Percentiles rank a stretch among this genome's conserved stretches.
Evolutionary conservation across 2,113 vertebrate species (phyloP).

Genomic region (Passer domesticus): DNA sequence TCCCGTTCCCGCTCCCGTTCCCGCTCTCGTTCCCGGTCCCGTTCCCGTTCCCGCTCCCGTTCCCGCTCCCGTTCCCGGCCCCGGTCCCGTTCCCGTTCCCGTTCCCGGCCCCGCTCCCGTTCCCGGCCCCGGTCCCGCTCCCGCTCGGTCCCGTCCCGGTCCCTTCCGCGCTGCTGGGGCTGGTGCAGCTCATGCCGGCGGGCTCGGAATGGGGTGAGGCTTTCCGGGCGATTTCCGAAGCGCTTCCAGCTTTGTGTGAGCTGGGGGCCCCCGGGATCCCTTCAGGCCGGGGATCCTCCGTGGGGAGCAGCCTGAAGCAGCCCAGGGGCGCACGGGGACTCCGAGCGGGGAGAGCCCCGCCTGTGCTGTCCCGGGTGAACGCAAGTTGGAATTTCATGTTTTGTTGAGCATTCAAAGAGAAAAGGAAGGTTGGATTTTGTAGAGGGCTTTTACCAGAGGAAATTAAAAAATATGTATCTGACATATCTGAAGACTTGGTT

Average conservation of each 20-base stretch:
- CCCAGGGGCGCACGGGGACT: accelerated
- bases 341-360: accelerated
- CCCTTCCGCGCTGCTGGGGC: accelerated
- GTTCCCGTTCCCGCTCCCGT: no score
- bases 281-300: background rate
- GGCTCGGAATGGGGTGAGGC: accelerated
- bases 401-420: background rate
- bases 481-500: constrained; percentile 28
- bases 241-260: background rate
- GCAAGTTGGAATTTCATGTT: background rate
- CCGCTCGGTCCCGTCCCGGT: background rate
- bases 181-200: accelerated
- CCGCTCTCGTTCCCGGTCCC: background rate
- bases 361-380: background rate
- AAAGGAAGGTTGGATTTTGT: background rate
- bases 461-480: constrained; percentile 59
- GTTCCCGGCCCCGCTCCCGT: no score
- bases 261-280: background rate
- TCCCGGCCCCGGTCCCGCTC: background rate
- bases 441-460: constrained; percentile 22
- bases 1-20: background rate
- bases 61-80: background rate
- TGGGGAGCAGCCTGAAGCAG: background rate
- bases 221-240: background rate
- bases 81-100: no score